These are phyloP conservation scores for Ernsta delagoae DNA, from an alignment of 2,888 invertebrate species.

Conservation along the genomic window DNA sequence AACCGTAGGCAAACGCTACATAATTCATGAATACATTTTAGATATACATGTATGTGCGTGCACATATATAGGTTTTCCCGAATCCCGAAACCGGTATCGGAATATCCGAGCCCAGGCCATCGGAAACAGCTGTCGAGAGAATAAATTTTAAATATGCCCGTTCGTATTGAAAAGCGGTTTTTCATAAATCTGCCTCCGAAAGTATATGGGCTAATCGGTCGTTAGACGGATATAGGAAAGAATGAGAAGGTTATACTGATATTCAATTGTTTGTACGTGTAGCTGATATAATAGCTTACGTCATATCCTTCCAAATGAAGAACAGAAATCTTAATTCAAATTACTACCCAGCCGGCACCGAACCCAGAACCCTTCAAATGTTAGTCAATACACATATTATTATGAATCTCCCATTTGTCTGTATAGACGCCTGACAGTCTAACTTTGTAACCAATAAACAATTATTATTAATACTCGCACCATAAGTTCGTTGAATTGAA, in stretches of 20 bases:
- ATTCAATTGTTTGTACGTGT: no score
- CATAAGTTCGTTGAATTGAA: constrained; percentile 7
- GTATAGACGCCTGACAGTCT: background rate
- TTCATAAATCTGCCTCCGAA: constrained; percentile 1
- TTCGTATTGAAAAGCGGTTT: constrained; percentile 49
- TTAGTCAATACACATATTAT: no score
- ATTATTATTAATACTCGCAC: no score
- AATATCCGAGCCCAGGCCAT: constrained; percentile 46
- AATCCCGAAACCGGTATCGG: constrained; percentile 34
- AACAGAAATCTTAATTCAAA: no score
- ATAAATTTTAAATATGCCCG: constrained; percentile 67
- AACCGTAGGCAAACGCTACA: constrained; percentile 25
- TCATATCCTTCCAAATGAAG: no score
- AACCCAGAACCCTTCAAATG: no score
- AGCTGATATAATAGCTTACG: no score
- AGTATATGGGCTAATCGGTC: background rate
- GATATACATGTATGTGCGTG: constrained; percentile 2
- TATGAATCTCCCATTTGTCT: no score
- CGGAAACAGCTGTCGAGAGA: constrained; percentile 63
- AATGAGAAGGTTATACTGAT: background rate
- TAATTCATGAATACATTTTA: constrained; percentile 36
- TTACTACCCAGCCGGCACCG: no score
- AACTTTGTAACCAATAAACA: no score
- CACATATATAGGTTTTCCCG: constrained; percentile 46
- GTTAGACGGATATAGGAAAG: background rate